Conservation (phyloP, 2,888 invertebrate species). For the Megastigmus dorsalis region DNA sequence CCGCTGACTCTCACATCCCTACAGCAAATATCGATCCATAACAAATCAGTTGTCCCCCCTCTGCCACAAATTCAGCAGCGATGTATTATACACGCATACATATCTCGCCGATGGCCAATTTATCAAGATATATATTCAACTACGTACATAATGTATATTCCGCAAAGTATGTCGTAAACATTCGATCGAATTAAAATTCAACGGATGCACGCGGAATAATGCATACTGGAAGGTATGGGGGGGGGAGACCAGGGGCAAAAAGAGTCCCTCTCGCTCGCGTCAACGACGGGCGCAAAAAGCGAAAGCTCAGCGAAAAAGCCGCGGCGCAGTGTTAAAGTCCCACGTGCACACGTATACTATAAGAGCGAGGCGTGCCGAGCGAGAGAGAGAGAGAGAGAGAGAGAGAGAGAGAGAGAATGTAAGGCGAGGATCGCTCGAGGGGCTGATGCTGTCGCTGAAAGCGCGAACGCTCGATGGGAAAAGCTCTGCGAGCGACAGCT, state of each 20-base stretch:
- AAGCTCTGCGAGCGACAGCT: no score
- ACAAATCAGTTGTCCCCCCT: no score
- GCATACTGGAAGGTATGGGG: neutral
- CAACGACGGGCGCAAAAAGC: neutral
- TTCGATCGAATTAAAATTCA: conserved; percentile 46
- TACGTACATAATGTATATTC: conserved; percentile 2
- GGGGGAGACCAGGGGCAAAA: neutral
- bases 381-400: no score
- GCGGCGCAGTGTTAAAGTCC: neutral
- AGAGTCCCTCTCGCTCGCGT: neutral
- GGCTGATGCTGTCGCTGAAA: no score
- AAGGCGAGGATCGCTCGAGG: no score
- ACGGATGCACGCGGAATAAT: conserved; percentile 34
- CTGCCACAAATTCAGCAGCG: no score
- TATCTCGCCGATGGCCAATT: no score
- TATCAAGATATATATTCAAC: neutral
- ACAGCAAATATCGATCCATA: no score
- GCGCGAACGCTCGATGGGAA: neutral
- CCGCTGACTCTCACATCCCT: no score
- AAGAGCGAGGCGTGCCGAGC: neutral
- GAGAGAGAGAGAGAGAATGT: no score
- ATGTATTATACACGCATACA: no score
- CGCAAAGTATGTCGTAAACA: conserved; percentile 14
- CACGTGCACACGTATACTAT: neutral
- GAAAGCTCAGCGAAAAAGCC: conserved; percentile 35